These are phyloP conservation scores for Tichodroma muraria DNA, from an alignment of 2,113 vertebrate genomes.

Conservation along the genomic window DNA sequence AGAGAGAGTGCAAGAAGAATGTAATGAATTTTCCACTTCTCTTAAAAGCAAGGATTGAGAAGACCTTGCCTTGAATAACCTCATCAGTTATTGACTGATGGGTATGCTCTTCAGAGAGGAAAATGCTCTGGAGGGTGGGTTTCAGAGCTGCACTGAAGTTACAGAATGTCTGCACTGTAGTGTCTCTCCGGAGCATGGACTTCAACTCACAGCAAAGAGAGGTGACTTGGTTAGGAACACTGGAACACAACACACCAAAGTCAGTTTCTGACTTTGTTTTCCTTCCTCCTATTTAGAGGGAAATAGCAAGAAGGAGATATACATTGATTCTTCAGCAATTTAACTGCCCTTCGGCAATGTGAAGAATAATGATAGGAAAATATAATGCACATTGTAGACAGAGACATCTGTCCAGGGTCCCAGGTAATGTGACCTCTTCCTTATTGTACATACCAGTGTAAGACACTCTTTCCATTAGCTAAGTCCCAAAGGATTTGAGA, in stretches of 20 bases:
- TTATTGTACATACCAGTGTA: not conserved
- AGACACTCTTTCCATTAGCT: not conserved
- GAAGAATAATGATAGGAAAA: not conserved
- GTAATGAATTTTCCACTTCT: not conserved
- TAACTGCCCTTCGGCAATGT: not conserved
- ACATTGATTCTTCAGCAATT: not conserved
- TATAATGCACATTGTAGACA: not conserved
- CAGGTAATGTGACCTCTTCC: not conserved
- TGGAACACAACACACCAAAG: not conserved
- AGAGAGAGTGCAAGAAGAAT: not conserved
- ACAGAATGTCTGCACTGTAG: not conserved
- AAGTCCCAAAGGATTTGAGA: not conserved
- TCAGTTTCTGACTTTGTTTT: not conserved
- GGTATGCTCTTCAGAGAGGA: not conserved
- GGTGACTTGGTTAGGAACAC: not conserved
- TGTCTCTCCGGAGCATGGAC: accelerated
- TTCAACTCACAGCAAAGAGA: not conserved
- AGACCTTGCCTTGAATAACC: too few relatives aligned
- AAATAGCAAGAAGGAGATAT: not conserved
- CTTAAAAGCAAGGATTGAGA: not conserved
- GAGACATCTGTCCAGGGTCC: not conserved
- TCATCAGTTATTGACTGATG: not conserved
- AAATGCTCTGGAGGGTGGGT: not conserved
- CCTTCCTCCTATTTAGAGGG: not conserved
- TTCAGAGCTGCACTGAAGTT: accelerated